Percentiles rank a stretch among this genome's conserved stretches.
Evolutionary conservation across 1,140 invertebrate genomes (phyloP).

Genomic region (Tetranychus urticae): DNA sequence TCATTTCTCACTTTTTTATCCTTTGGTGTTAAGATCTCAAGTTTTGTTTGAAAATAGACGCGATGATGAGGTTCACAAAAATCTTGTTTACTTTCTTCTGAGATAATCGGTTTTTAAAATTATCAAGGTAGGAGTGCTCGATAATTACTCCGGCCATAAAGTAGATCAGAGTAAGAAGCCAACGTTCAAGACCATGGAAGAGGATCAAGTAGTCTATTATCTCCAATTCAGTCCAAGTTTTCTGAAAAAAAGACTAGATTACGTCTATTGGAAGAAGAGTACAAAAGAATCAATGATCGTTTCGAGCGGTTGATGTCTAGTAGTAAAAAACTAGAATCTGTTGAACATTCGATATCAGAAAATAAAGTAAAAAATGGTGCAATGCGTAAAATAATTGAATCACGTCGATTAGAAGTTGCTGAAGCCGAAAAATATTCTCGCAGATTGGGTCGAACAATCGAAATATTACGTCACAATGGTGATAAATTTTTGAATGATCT

Average conservation of each 20-base stretch:
- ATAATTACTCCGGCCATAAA: no score
- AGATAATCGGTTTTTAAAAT: no score
- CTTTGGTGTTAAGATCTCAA: no score
- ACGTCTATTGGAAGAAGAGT: neutral
- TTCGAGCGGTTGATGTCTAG: neutral
- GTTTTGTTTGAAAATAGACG: no score
- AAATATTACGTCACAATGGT: neutral
- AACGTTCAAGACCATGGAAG: neutral
- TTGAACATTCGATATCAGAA: neutral
- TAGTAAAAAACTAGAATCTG: neutral
- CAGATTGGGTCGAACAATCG: neutral
- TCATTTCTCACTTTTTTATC: no score
- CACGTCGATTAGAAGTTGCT: neutral
- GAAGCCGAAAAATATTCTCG: neutral
- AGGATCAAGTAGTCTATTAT: neutral
- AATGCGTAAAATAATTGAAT: neutral
- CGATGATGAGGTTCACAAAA: no score
- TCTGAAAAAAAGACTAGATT: slow-evolving; percentile 35
- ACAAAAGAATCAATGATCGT: neutral
- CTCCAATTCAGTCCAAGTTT: slow-evolving; percentile 31
- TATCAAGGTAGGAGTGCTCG: no score
- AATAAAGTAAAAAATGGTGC: neutral
- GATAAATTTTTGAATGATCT: neutral
- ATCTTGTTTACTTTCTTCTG: no score
- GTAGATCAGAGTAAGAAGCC: neutral